phyloP scores from a whole-genome alignment of 1,140 invertebrate species.

The Saxidomus purpurata region DNA sequence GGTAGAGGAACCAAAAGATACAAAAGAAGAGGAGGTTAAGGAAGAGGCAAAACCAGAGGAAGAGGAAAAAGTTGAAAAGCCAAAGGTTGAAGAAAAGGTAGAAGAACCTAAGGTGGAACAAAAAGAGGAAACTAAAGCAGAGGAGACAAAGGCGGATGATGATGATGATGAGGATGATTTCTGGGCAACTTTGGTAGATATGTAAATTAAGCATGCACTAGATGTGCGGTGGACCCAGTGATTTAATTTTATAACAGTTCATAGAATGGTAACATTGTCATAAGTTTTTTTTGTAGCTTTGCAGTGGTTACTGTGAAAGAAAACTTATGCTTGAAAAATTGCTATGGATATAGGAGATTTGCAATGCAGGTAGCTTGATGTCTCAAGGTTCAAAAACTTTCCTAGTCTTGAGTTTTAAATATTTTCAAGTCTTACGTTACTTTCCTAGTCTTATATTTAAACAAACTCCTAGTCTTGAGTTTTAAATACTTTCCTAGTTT shows the following conservation, averaged over 20 bases:
- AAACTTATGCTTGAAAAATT: too few species aligned
- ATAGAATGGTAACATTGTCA: slow-evolving; percentile 5
- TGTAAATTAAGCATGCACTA: slow-evolving; percentile 32
- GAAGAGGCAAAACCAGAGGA: neutral
- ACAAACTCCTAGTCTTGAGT: too few species aligned
- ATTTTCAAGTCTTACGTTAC: too few species aligned
- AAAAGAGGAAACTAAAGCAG: slow-evolving; percentile 31
- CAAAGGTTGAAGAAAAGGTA: slow-evolving; percentile 42
- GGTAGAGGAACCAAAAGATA: neutral
- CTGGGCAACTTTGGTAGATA: slow-evolving; percentile 65
- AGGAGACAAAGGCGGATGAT: slow-evolving; percentile 29
- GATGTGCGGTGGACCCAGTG: slow-evolving; percentile 53
- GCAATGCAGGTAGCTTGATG: too few species aligned
- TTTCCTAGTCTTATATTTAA: too few species aligned
- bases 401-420: too few species aligned
- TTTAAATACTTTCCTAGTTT: too few species aligned
- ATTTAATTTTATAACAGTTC: slow-evolving; percentile 28
- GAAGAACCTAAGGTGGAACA: slow-evolving; percentile 58
- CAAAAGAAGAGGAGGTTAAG: neutral
- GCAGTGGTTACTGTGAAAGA: too few species aligned
- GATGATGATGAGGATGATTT: slow-evolving; percentile 64
- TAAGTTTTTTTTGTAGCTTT: too few species aligned
- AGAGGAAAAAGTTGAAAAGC: slow-evolving; percentile 68
- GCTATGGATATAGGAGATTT: too few species aligned
- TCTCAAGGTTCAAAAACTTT: too few species aligned